Conservation (phyloP, 1,140 invertebrate genomes). For the Diprion similis region DNA sequence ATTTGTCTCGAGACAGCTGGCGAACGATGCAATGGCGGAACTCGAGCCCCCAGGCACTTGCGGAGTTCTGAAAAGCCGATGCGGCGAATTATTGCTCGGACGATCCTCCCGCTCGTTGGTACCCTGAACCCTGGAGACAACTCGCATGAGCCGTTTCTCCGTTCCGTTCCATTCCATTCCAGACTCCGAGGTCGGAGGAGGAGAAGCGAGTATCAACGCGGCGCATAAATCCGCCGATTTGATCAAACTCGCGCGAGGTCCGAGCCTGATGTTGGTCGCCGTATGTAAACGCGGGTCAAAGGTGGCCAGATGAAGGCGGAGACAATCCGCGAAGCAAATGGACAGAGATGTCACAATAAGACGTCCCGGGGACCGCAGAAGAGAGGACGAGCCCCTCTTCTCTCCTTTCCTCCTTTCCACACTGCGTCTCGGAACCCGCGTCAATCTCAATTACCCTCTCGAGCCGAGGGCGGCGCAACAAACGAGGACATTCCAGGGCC, state of each 20-base stretch:
- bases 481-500: not conserved
- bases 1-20: constrained; percentile 34
- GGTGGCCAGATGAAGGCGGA: constrained; percentile 42
- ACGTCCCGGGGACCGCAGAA: not conserved
- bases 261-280: constrained; percentile 23
- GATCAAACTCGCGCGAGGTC: constrained; percentile 12
- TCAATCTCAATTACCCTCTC: constrained; percentile 5
- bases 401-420: too few species aligned
- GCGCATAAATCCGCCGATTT: constrained; percentile 8
- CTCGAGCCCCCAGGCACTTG: constrained; percentile 25
- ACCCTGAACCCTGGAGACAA: not conserved
- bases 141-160: constrained; percentile 18
- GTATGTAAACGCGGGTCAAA: constrained; percentile 45
- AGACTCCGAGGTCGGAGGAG: constrained; percentile 20
- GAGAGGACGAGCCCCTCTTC: too few species aligned
- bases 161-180: constrained; percentile 17
- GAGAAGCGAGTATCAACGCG: constrained; percentile 22
- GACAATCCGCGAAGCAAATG: constrained; percentile 40
- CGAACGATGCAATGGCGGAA: not conserved
- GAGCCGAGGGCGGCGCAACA: not conserved
- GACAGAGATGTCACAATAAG: constrained; percentile 42
- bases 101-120: not conserved
- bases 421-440: not conserved
- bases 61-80: not conserved
- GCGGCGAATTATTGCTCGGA: not conserved